These are phyloP conservation scores for Tillus elongatus DNA, from an alignment of 2,888 invertebrate genomes.

Conservation along the genomic window DNA sequence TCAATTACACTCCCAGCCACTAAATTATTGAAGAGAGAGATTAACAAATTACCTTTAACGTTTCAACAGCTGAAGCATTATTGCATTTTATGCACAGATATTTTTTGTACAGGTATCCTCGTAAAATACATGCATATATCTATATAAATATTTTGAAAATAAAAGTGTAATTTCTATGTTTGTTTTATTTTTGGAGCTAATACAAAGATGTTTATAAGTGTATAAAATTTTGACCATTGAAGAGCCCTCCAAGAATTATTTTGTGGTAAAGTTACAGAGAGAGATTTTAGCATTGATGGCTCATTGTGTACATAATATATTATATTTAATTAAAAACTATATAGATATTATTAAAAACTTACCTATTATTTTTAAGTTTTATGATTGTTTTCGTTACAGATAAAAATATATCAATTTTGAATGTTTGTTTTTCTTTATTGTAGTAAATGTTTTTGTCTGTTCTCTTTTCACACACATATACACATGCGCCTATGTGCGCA, in stretches of 20 bases:
- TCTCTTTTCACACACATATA: too few relatives aligned
- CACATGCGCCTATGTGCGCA: too few relatives aligned
- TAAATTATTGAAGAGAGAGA: slow-evolving; percentile 41
- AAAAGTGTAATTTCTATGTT: slow-evolving; percentile 34
- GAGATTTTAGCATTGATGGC: background rate
- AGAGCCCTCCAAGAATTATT: background rate
- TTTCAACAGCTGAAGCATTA: slow-evolving; percentile 47
- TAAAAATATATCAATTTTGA: slow-evolving; percentile 1
- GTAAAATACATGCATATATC: slow-evolving; percentile 55
- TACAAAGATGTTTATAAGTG: background rate
- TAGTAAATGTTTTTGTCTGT: too few relatives aligned
- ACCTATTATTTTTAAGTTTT: slow-evolving; percentile 3
- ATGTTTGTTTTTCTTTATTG: background rate
- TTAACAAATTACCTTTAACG: too few relatives aligned
- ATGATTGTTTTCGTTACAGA: slow-evolving; percentile 2
- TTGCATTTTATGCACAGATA: slow-evolving; percentile 60
- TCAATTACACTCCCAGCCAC: slow-evolving; percentile 43
- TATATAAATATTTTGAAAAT: slow-evolving; percentile 32
- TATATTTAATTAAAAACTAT: background rate
- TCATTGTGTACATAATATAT: background rate
- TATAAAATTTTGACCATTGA: background rate
- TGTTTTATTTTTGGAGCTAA: slow-evolving; percentile 18
- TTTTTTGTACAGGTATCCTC: slow-evolving; percentile 68
- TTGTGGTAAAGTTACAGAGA: background rate
- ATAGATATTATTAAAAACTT: background rate